Percentiles rank a stretch among this genome's conserved stretches.
Conservation (phyloP, 2,113 vertebrate species). For the Mus pahari region DNA sequence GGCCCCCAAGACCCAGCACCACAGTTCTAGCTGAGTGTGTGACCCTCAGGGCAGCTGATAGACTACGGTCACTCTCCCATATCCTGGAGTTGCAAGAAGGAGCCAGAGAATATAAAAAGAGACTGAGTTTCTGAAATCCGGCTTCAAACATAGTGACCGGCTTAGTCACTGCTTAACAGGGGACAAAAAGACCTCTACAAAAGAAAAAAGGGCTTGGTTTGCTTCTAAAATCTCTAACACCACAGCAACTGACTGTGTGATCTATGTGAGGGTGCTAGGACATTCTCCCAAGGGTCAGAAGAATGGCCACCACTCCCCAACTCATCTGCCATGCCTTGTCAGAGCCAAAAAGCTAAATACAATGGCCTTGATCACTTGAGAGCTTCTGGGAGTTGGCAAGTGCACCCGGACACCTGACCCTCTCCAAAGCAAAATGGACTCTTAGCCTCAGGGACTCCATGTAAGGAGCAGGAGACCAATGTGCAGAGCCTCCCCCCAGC, state of each 20-base stretch:
- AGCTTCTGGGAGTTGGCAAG: neutral
- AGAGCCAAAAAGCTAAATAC: neutral
- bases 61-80: neutral
- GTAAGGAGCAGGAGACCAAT: neutral
- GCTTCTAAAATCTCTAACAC: neutral
- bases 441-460: neutral
- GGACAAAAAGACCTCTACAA: neutral
- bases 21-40: neutral
- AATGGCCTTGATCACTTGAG: no score
- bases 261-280: neutral
- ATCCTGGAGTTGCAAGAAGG: neutral
- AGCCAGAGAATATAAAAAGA: neutral
- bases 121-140: neutral
- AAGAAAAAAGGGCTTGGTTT: neutral
- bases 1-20: neutral
- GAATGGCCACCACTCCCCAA: rapidly evolving
- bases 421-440: neutral
- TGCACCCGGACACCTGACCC: neutral
- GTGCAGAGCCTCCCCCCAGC: neutral
- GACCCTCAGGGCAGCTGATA: neutral
- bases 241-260: neutral
- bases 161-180: neutral
- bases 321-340: neutral
- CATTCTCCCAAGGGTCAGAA: neutral
- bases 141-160: no score